These are phyloP conservation scores for Nasonia giraulti DNA, from an alignment of 1,140 invertebrate species.

Conservation along the genomic window DNA sequence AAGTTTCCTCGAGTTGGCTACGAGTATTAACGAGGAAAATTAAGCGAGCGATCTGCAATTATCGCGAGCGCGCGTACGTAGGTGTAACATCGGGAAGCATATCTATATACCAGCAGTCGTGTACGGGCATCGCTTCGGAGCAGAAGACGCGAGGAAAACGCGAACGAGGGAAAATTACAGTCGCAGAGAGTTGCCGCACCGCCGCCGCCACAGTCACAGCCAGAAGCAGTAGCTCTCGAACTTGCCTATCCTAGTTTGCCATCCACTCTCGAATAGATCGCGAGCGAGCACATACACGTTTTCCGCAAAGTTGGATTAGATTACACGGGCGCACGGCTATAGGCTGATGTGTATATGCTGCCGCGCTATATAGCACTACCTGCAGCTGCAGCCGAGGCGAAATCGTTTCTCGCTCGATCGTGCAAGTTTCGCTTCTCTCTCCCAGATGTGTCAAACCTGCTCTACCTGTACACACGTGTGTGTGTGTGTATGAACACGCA, in stretches of 20 bases:
- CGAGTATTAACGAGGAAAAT: background rate
- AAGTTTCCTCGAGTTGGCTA: background rate
- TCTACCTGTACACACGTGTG: background rate
- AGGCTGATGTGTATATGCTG: background rate
- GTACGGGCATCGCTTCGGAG: background rate
- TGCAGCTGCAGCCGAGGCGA: background rate
- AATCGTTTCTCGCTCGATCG: constrained; percentile 21
- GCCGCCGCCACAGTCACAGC: background rate
- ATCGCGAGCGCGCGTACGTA: background rate
- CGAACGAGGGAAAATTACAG: constrained; percentile 11
- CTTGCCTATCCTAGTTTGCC: background rate
- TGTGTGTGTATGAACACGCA: background rate
- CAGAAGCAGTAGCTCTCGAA: background rate
- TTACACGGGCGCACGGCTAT: background rate
- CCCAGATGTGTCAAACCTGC: background rate
- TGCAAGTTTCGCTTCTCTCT: background rate
- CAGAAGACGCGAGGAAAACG: background rate
- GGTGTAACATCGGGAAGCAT: background rate
- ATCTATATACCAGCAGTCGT: no score
- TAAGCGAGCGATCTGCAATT: background rate
- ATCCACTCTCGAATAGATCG: background rate
- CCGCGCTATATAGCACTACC: no score
- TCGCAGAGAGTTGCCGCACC: background rate
- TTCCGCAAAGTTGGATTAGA: constrained; percentile 17
- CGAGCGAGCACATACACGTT: background rate